Evolutionary conservation across 2,888 invertebrate species (phyloP).

Genomic region (Caradrina kadenii): DNA sequence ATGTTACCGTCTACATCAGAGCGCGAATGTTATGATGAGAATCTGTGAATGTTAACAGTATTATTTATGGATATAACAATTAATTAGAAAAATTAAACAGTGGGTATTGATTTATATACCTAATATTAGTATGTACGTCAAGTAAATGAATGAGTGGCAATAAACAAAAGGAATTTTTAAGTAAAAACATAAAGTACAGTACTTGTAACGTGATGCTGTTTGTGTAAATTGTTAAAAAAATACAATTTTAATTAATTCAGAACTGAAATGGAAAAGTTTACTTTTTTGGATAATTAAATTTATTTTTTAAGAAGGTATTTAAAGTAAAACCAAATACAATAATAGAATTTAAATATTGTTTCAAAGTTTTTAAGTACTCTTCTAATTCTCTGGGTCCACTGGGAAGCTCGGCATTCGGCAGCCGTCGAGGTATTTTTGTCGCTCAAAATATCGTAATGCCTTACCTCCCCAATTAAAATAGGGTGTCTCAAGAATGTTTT

Average conservation of each 20-base stretch:
- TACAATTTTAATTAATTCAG: neutral
- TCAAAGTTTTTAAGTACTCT: constrained; percentile 46
- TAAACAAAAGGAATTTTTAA: too few relatives aligned
- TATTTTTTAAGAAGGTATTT: constrained; percentile 33
- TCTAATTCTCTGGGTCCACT: constrained; percentile 37
- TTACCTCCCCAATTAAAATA: constrained; percentile 30
- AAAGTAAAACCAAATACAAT: constrained; percentile 35
- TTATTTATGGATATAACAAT: too few relatives aligned
- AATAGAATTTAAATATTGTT: constrained; percentile 55
- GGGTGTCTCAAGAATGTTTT: constrained; percentile 19
- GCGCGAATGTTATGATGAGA: too few relatives aligned
- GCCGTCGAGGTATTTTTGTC: constrained; percentile 30
- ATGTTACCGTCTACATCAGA: too few relatives aligned
- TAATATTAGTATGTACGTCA: too few relatives aligned
- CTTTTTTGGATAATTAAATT: constrained; percentile 39
- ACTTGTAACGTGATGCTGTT: neutral
- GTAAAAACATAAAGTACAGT: too few relatives aligned
- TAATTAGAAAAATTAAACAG: too few relatives aligned
- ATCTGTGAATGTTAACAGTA: too few relatives aligned
- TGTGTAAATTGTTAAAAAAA: too few relatives aligned
- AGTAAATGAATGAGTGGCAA: too few relatives aligned
- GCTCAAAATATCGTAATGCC: constrained; percentile 21
- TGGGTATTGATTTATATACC: too few relatives aligned
- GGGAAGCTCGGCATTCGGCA: constrained; percentile 17
- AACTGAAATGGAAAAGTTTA: constrained; percentile 17